Evolutionary conservation across 1,140 invertebrate genomes (phyloP).

Genomic region (Drosophila teissieri): DNA sequence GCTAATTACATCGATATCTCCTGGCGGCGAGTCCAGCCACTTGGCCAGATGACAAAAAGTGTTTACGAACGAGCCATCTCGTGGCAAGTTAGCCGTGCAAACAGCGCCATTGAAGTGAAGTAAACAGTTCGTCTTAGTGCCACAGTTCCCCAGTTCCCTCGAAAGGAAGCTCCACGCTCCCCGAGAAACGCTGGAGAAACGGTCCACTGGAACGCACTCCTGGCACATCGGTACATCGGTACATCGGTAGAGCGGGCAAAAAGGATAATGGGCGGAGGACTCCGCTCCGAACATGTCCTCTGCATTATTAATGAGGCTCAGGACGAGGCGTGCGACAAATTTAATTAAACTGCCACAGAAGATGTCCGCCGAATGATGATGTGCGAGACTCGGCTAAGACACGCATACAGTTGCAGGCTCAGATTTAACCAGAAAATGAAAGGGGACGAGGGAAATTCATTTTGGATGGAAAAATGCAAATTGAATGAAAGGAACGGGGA

Average conservation of each 20-base stretch:
- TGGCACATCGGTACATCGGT: slow-evolving; percentile 5
- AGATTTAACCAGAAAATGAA: slow-evolving; percentile 24
- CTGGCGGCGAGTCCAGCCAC: background rate
- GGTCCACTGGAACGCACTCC: slow-evolving; percentile 10
- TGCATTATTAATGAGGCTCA: slow-evolving; percentile 73
- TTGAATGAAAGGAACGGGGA: no score
- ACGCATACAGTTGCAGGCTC: slow-evolving; percentile 19
- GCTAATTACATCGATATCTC: background rate
- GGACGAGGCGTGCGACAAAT: slow-evolving; percentile 50
- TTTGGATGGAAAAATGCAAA: slow-evolving; percentile 1
- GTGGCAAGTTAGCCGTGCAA: background rate
- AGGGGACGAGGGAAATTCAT: background rate
- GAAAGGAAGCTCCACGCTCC: background rate
- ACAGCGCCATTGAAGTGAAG: background rate
- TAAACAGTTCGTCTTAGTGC: slow-evolving; percentile 5
- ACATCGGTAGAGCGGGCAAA: background rate
- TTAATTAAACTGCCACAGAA: slow-evolving; percentile 68
- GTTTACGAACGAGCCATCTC: background rate
- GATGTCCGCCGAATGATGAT: slow-evolving; percentile 43
- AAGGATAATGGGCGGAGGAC: slow-evolving; percentile 28
- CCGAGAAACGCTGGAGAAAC: slow-evolving; percentile 23
- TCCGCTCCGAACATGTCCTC: slow-evolving; percentile 40
- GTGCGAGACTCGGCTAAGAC: slow-evolving; percentile 40
- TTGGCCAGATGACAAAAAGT: background rate
- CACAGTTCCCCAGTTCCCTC: slow-evolving; percentile 1